Conservation (phyloP, 2,797 vertebrate genomes). For the Momotus momota region DNA sequence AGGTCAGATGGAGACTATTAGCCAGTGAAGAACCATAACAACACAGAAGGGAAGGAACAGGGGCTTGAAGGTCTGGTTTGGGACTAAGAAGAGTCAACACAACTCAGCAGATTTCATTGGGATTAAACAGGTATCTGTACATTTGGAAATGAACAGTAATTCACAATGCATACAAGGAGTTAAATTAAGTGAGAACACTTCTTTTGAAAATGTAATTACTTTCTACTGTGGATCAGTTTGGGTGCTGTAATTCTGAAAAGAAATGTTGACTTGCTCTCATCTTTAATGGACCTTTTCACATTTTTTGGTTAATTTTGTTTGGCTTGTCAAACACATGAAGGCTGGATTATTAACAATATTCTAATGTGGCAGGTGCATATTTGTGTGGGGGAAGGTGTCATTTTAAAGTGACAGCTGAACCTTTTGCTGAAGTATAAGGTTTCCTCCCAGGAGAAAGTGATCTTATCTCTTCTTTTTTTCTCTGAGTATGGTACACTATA, state of each 20-base stretch:
- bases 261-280: conserved; percentile 32
- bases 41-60: neutral
- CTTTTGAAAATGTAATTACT: conserved; percentile 17
- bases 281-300: conserved; percentile 37
- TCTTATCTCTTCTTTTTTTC: conserved; percentile 20
- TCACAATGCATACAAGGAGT: neutral
- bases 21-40: neutral
- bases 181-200: conserved; percentile 23
- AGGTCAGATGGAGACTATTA: neutral
- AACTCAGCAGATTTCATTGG: neutral
- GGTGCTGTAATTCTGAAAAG: conserved; percentile 19
- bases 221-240: neutral
- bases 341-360: conserved; percentile 64
- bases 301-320: conserved; percentile 57
- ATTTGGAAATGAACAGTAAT: neutral
- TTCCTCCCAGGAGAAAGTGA: conserved; percentile 50
- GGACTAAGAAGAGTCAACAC: neutral
- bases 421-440: conserved; percentile 53
- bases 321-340: conserved; percentile 54
- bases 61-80: neutral
- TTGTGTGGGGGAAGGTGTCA: conserved; percentile 40
- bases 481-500: neutral
- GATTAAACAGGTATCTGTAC: neutral
- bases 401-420: conserved; percentile 61
- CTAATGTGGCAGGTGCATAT: conserved; percentile 58